These are phyloP conservation scores for Drosophila robusta DNA, from an alignment of 2,888 invertebrate genomes.

Conservation along the genomic window DNA sequence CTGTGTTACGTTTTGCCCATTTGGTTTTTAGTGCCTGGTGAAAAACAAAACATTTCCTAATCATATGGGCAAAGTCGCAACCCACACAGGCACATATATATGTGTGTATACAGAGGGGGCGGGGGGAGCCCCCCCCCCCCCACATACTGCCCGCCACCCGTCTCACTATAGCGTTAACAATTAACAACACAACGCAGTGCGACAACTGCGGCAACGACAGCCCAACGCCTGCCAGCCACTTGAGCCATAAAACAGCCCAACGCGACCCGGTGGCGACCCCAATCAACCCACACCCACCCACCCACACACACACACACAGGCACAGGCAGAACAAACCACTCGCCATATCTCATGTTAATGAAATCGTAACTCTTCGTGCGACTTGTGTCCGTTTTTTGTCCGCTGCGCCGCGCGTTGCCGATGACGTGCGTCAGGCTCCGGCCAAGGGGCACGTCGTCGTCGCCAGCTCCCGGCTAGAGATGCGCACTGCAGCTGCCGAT, in stretches of 20 bases:
- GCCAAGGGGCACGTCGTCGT: constrained; percentile 4
- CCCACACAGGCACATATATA: constrained; percentile 26
- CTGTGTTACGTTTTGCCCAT: constrained; percentile 43
- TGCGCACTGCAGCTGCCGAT: constrained; percentile 30
- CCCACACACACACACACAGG: neutral
- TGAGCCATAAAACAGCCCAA: constrained; percentile 72
- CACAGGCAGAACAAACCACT: constrained; percentile 48
- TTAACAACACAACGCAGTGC: constrained; percentile 71
- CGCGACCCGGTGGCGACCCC: constrained; percentile 65
- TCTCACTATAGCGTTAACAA: constrained; percentile 59
- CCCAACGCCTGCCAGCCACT: constrained; percentile 56
- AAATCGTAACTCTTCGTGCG: constrained; percentile 80
- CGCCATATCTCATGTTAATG: constrained; percentile 81
- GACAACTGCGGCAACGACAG: constrained; percentile 48
- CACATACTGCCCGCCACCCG: neutral
- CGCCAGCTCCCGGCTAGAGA: constrained; percentile 13
- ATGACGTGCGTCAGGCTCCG: constrained; percentile 46
- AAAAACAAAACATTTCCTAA: constrained; percentile 81
- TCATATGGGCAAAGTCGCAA: constrained; percentile 65
- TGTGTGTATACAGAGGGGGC: neutral
- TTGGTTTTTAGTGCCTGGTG: constrained; percentile 74
- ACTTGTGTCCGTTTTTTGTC: constrained; percentile 71
- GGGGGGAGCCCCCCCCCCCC: neutral
- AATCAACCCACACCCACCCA: constrained; percentile 33
- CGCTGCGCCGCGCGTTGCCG: constrained; percentile 14